Percentiles rank a stretch among this genome's conserved stretches.
Evolutionary conservation across 2,113 vertebrate genomes (phyloP).

Genomic region (Prinia subflava): DNA sequence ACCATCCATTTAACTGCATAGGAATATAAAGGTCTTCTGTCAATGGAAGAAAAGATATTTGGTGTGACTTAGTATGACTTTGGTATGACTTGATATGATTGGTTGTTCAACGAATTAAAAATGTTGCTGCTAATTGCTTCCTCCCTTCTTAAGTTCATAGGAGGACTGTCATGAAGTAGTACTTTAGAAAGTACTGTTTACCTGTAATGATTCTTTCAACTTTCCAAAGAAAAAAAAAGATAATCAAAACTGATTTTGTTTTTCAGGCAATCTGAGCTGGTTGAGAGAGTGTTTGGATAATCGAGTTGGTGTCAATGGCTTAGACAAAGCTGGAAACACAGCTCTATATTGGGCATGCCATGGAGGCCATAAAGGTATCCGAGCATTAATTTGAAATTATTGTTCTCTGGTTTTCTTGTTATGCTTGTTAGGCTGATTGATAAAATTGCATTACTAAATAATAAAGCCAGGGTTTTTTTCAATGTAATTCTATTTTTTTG

Average conservation of each 20-base stretch:
- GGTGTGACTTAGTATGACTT: not conserved
- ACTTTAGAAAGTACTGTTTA: not conserved
- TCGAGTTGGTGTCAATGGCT: constrained; percentile 91
- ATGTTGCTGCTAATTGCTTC: not conserved
- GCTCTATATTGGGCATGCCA: constrained; percentile 97
- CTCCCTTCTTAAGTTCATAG: not conserved
- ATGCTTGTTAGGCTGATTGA: not conserved
- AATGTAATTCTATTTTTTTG: not conserved
- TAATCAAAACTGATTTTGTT: not conserved
- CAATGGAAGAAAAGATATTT: not conserved
- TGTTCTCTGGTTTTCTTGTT: not conserved
- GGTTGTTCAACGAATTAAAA: not conserved
- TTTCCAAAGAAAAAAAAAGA: not conserved
- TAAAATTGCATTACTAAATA: not conserved
- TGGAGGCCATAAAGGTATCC: constrained; percentile 91
- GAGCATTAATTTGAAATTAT: not conserved
- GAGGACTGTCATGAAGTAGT: no score
- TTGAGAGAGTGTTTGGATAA: constrained; percentile 96
- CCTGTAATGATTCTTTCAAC: not conserved
- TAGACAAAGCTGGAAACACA: constrained; percentile 97
- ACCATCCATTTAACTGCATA: not conserved
- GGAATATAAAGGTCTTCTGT: not conserved
- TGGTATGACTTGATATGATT: not conserved
- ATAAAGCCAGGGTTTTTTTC: not conserved
- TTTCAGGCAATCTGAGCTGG: constrained; percentile 95